A percentile compares a stretch with the other conserved stretches of the same genome.
phyloP scores from a whole-genome alignment of 2,113 vertebrate species.

The Callocephalon fimbriatum region DNA sequence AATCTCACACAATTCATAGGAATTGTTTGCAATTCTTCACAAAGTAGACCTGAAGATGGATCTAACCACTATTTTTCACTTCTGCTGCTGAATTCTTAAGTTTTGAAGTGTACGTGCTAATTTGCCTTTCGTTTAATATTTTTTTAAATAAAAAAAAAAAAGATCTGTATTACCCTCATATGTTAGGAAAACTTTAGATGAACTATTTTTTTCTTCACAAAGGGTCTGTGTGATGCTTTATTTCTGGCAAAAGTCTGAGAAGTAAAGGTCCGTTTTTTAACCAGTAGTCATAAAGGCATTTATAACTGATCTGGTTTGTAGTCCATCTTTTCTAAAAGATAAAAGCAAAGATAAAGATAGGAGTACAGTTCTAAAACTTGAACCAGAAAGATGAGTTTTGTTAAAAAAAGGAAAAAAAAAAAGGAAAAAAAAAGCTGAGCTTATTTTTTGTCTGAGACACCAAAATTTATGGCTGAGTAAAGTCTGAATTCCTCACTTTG shows the following conservation, averaged over 20 bases:
- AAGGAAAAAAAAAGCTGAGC: fast-evolving
- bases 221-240: background rate
- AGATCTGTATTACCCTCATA: background rate
- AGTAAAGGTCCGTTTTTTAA: background rate
- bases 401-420: background rate
- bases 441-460: background rate
- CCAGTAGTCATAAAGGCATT: background rate
- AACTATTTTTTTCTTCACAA: background rate
- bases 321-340: background rate
- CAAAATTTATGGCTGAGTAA: background rate
- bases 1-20: background rate
- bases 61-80: background rate
- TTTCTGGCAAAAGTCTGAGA: background rate
- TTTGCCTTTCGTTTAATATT: background rate
- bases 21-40: background rate
- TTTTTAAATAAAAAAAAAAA: background rate
- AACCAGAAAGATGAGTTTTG: background rate
- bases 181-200: background rate
- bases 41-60: background rate
- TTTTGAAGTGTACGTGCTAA: background rate
- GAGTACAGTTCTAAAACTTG: background rate
- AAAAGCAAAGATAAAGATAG: background rate
- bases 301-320: background rate
- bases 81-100: background rate
- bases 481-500: background rate